phyloP scores from a whole-genome alignment of 2,888 invertebrate genomes.

The Netelia fuscicornis region DNA sequence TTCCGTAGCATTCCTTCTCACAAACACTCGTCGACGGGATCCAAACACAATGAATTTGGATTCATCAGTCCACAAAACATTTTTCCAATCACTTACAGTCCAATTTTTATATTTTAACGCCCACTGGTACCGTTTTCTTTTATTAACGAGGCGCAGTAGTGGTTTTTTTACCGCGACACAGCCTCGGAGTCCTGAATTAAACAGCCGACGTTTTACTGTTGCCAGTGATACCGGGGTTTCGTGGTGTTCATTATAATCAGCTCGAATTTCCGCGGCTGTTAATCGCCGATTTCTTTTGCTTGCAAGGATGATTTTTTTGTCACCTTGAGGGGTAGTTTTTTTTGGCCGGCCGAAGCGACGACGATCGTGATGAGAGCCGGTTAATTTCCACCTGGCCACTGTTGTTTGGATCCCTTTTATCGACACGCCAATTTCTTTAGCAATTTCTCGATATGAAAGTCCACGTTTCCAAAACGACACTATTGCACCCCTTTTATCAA shows the following conservation, averaged over 20 bases:
- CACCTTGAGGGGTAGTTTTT: slow-evolving; percentile 12
- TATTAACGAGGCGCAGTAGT: slow-evolving; percentile 37
- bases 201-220: slow-evolving; percentile 33
- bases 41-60: slow-evolving; percentile 65
- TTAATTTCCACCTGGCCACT: neutral
- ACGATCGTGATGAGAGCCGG: slow-evolving; percentile 7
- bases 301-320: slow-evolving; percentile 18
- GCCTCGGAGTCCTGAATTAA: neutral
- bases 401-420: slow-evolving; percentile 22
- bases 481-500: slow-evolving; percentile 21
- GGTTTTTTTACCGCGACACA: slow-evolving; percentile 29
- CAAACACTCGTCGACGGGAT: slow-evolving; percentile 48
- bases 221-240: slow-evolving; percentile 21
- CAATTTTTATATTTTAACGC: slow-evolving; percentile 66
- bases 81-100: slow-evolving; percentile 57
- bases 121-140: slow-evolving; percentile 55
- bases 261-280: slow-evolving; percentile 42
- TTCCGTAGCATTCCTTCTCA: slow-evolving; percentile 38
- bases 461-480: neutral
- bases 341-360: slow-evolving; percentile 11
- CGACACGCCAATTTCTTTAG: neutral
- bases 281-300: slow-evolving; percentile 17
- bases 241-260: slow-evolving; percentile 8
- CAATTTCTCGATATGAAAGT: neutral
- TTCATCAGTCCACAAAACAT: slow-evolving; percentile 65